A percentile compares a stretch with the other conserved stretches of the same genome.
Conservation (phyloP, 2,113 vertebrate genomes). For the Lepus americanus region DNA sequence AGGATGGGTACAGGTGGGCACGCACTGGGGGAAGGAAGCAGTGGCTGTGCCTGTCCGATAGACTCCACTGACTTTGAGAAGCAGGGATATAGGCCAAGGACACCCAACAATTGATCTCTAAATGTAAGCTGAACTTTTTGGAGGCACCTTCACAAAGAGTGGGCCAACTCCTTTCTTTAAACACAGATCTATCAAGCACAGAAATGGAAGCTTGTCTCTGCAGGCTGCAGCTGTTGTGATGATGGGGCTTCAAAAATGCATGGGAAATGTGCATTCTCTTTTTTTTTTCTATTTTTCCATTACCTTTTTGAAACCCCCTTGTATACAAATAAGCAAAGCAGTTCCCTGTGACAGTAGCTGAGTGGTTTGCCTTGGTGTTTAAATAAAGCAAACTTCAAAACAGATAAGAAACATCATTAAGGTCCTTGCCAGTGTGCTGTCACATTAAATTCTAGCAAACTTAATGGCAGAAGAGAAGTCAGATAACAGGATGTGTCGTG, state of each 20-base stretch:
- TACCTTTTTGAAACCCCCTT: too few relatives aligned
- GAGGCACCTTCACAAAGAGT: not conserved
- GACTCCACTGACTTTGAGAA: not conserved
- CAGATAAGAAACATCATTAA: not conserved
- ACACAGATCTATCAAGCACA: not conserved
- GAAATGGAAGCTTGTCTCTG: not conserved
- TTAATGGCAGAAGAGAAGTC: not conserved
- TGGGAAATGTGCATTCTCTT: too few relatives aligned
- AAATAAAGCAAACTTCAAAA: conserved; percentile 29
- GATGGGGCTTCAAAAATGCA: too few relatives aligned
- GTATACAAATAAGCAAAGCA: not conserved
- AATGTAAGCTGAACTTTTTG: not conserved
- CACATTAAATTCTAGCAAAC: conserved; percentile 13
- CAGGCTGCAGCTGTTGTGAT: not conserved
- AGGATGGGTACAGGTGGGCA: not conserved
- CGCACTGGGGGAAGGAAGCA: not conserved
- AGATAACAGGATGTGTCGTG: not conserved
- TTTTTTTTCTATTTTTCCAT: too few relatives aligned
- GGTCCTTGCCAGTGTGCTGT: not conserved
- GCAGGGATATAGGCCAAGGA: not conserved
- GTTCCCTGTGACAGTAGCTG: not conserved
- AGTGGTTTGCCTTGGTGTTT: not conserved
- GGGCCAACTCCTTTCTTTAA: not conserved
- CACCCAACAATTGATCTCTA: not conserved
- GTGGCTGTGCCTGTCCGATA: not conserved